Evolutionary conservation across 2,113 vertebrate genomes (phyloP), one percentile per base, ranked within the genome.

Genomic region (Leucosticte australis): DNA sequence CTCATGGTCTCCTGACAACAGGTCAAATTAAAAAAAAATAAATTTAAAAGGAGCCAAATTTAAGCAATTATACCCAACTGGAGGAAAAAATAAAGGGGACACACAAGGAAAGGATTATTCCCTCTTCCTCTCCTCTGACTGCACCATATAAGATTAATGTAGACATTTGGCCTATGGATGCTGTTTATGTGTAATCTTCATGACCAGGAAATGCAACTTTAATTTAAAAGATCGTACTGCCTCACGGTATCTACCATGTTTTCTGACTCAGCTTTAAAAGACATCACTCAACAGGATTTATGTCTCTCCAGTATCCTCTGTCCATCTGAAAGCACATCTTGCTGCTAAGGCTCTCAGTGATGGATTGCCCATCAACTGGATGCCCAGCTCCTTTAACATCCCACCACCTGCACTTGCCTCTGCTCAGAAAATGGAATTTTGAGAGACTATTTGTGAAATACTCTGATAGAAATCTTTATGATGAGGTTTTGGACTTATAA

Each of bases 401-500:
- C 55, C 79, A 74, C 46, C 55, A 39, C n/a, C 42, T 50, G 37
- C 5, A 50, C 47, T 42, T 76, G 63, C 35, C 59, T 74, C 63
- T 5, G 0, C 59, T 69, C 9, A 46, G 42, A 73, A 65, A 17
- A 62, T 22, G 18, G 6, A 41, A 73, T 82, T 93, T 46, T 65
- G 37, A 85, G 53, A 76, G 46, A 33, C 30, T 39, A 15, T 64
- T 69, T 46, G 4, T 73, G n/a, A 88, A 92, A 73, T 31, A 53
- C 24, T 63, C 50, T 8, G 53, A 87, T 76, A 87, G 20, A 63
- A 91, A 89, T 56, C 62, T 94, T 95, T 82, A 79, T 23, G 15
- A 75, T 60, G 91, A 89, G 70, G 33, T 82, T 94, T 87, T 63
- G 20, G 53, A 82, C 18, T 52, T 79, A 83, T 57, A 92, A 96